These are phyloP conservation scores for Parasteatoda tepidariorum DNA, from an alignment of 1,140 invertebrate genomes.

Conservation along the genomic window DNA sequence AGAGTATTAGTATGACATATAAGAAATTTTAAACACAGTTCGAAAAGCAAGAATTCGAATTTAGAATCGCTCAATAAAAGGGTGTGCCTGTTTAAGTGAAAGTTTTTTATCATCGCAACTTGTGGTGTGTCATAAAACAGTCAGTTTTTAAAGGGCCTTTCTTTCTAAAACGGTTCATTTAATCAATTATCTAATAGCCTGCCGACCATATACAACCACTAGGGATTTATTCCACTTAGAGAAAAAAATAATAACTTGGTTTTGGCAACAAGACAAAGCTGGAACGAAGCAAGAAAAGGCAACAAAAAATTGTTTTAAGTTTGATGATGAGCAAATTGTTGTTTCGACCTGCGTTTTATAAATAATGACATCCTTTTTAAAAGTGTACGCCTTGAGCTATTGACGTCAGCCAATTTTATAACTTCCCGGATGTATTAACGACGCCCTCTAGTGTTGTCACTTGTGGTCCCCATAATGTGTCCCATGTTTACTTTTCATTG, in stretches of 20 bases:
- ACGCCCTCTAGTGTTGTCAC: constrained; percentile 49
- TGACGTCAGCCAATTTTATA: constrained; percentile 50
- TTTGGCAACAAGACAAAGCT: neutral
- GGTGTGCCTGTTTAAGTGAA: neutral
- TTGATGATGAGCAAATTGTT: constrained; percentile 51
- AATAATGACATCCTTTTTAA: constrained; percentile 58
- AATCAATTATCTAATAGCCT: constrained; percentile 45
- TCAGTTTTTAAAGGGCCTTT: constrained; percentile 35
- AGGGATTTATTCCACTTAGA: neutral
- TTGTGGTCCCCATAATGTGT: constrained; percentile 17
- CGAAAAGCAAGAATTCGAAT: constrained; percentile 13
- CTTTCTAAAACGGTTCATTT: constrained; percentile 23
- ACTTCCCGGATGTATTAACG: constrained; percentile 49
- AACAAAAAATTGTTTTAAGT: constrained; percentile 7
- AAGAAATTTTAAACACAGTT: too few relatives aligned
- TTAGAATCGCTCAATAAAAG: constrained; percentile 42
- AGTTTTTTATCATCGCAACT: constrained; percentile 21
- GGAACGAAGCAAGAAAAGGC: neutral
- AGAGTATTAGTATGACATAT: too few relatives aligned
- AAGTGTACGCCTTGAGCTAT: constrained; percentile 15
- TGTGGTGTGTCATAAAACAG: constrained; percentile 18
- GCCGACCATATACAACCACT: neutral
- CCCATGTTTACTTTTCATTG: constrained; percentile 39
- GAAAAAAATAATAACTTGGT: neutral
- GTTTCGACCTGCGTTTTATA: constrained; percentile 47